A percentile compares a stretch with the other conserved stretches of the same genome.
Conservation (phyloP, 2,797 vertebrate species). For the Manis crassicaudata region DNA sequence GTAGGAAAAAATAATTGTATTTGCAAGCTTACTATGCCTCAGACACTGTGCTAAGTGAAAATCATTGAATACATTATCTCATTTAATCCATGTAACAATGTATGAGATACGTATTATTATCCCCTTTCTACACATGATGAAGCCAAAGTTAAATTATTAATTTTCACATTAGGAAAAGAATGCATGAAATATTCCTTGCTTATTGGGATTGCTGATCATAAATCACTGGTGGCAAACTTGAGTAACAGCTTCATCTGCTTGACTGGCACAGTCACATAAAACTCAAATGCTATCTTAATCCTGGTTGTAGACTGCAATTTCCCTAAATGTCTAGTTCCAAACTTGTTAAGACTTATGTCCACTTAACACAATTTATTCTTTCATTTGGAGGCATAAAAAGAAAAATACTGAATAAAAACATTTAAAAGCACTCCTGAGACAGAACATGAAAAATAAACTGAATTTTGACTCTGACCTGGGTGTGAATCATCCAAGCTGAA, state of each 20-base stretch:
- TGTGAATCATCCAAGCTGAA: neutral
- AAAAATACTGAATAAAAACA: neutral
- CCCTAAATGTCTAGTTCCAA: neutral
- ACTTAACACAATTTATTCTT: neutral
- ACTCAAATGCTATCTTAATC: neutral
- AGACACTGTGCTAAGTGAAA: neutral
- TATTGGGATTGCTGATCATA: neutral
- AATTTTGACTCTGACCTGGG: conserved; percentile 1
- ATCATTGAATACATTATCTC: neutral
- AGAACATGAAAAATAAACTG: neutral
- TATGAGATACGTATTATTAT: neutral
- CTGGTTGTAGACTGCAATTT: neutral
- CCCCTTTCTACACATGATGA: neutral
- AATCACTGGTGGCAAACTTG: neutral
- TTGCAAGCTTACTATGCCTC: neutral
- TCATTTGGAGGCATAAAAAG: neutral
- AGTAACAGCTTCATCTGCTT: neutral
- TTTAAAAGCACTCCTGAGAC: neutral
- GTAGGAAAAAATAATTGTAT: neutral
- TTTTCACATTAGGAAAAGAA: conserved; percentile 25
- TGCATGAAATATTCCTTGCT: neutral
- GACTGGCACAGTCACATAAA: neutral
- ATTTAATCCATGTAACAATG: neutral
- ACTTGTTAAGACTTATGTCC: neutral
- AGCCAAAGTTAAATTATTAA: neutral